Base-by-base conservation (phyloP, 2,113 vertebrate genomes). In the Beaufortia kweichowensis region DNA sequence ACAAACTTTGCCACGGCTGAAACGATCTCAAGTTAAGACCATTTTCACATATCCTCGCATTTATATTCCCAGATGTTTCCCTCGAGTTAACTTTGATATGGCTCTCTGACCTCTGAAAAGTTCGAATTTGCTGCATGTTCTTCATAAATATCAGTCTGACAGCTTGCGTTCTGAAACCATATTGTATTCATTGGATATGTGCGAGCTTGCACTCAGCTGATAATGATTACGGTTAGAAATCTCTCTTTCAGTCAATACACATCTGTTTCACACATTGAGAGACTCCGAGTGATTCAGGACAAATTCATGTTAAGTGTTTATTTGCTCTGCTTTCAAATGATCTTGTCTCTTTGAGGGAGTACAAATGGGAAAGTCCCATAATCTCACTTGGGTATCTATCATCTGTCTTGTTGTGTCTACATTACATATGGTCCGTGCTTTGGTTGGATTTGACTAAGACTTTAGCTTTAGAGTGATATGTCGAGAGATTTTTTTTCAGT, bases 221-320 rank as follows among this genome's bases (percentile, higher is more conserved):
- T 62, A 76, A 23, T 50, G 43, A 67, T 79, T 73, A 77, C 10
- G 11, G 63, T 63, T 15, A 29, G 14, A 33, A 56, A 56, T 75
- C 46, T 35, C 73, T 76, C 26, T 43, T 11, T 3, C 48, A 26
- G 41, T 23, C 62, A 75, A 17, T 23, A 43, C 66, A 81, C 82
- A 81, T 83, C 79, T 83, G 79, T 78, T 83, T 70, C 64, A 68
- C 79, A 83, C 76, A 84, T 79, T 84, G 57, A 21, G 23, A 59
- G n/a, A 29, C 26, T 60, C 14, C 24, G 19, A 68, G 41, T 61
- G 60, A 59, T 71, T 63, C 75, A 78, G 50, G 79, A 69, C 39
- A 48, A 82, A 79, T 67, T 46, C 41, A 77, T 77, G 63, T 59
- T 67, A 77, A 73, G 57, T 84, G 53, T 69, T 79, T 50, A 79